A percentile compares a stretch with the other conserved stretches of the same genome.
phyloP scores from a whole-genome alignment of 1,140 invertebrate genomes.

The Dendrolimus kikuchii region DNA sequence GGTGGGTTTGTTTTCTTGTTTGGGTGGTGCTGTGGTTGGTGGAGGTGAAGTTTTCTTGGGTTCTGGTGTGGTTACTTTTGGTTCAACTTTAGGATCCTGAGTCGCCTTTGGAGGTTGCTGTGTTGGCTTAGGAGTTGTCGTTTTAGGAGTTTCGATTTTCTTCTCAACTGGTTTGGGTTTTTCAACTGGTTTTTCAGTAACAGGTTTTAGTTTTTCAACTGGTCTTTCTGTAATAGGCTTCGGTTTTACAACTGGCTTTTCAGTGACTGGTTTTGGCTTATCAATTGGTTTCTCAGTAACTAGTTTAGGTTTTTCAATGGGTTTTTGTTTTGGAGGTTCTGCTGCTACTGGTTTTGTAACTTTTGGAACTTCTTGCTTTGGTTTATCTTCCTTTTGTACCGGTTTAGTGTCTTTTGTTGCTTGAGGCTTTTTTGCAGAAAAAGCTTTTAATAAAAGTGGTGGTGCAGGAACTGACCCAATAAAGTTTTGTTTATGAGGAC shows the following conservation, averaged over 20 bases:
- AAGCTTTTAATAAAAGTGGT: constrained; percentile 69
- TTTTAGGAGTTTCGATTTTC: constrained; percentile 6
- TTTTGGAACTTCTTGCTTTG: constrained; percentile 8
- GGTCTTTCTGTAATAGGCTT: no score
- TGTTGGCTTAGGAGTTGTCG: constrained; percentile 6
- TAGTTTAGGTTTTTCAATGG: constrained; percentile 41
- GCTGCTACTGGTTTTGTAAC: constrained; percentile 17
- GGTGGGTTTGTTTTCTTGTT: constrained; percentile 1
- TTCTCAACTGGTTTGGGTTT: constrained; percentile 6
- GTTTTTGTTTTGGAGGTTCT: constrained; percentile 34
- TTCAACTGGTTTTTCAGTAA: constrained; percentile 4
- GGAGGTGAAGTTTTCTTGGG: constrained; percentile 1
- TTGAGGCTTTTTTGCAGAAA: constrained; percentile 29
- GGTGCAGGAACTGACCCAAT: constrained; percentile 74
- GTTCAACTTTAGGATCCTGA: background rate
- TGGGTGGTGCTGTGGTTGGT: constrained; percentile 1
- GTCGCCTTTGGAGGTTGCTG: constrained; percentile 1
- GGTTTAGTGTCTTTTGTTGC: constrained; percentile 13
- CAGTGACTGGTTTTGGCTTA: no score
- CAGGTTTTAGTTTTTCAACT: constrained; percentile 7
- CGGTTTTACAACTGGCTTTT: no score
- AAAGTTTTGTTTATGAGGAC: constrained; percentile 77
- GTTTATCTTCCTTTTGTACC: constrained; percentile 7
- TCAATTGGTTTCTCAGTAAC: background rate
- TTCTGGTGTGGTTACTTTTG: constrained; percentile 14